Evolutionary conservation across 2,113 vertebrate genomes (phyloP).

Genomic region (Excalfactoria chinensis): DNA sequence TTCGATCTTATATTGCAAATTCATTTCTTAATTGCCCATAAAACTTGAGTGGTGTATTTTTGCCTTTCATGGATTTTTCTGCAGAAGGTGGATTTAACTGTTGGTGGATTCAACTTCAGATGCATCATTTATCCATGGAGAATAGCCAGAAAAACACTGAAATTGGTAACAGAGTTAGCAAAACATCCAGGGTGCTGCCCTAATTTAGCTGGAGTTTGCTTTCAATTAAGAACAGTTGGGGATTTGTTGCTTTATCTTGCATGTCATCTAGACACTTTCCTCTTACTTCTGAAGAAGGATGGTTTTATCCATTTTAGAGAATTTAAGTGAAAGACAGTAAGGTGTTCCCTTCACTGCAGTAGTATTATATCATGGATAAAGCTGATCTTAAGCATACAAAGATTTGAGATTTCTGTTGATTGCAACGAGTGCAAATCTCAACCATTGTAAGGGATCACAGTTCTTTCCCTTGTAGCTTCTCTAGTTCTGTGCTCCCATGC

Average conservation of each 20-base stretch:
- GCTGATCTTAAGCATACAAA: background rate
- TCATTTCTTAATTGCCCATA: background rate
- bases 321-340: background rate
- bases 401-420: background rate
- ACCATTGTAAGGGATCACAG: background rate
- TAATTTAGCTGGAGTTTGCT: conserved; percentile 8
- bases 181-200: background rate
- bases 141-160: background rate
- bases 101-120: background rate
- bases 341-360: background rate
- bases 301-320: background rate
- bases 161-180: background rate
- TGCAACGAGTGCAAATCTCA: background rate
- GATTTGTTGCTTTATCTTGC: background rate
- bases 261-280: background rate
- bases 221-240: background rate
- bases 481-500: background rate
- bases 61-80: background rate
- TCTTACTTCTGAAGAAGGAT: background rate
- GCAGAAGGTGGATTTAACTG: background rate
- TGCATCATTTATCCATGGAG: background rate
- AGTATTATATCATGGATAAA: background rate
- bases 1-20: background rate
- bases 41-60: background rate
- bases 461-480: background rate